Evolutionary conservation across 2,113 vertebrate species (phyloP).

Genomic region (Upupa epops): DNA sequence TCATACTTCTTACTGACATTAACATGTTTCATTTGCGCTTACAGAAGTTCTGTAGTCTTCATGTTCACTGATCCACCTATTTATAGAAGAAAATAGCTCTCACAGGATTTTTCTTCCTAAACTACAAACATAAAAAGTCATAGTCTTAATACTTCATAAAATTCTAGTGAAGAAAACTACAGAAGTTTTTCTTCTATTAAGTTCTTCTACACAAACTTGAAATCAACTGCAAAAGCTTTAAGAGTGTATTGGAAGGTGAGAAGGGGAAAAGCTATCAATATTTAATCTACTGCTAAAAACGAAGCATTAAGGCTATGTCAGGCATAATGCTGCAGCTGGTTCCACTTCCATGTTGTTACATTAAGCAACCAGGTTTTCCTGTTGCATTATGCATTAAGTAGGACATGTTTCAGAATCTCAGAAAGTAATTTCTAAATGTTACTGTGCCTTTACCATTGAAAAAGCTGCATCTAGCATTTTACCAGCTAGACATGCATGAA

Average conservation of each 20-base stretch:
- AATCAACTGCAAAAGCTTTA: constrained; percentile 4
- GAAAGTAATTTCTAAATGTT: constrained; percentile 28
- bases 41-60: not conserved
- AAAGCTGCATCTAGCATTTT: constrained; percentile 1
- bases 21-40: not conserved
- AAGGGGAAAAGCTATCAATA: constrained; percentile 46
- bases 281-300: constrained; percentile 61
- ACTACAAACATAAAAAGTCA: not conserved
- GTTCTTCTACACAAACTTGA: not conserved
- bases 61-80: not conserved
- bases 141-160: not conserved
- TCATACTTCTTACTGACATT: not conserved
- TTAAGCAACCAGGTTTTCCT: constrained; percentile 59
- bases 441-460: constrained; percentile 40
- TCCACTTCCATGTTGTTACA: constrained; percentile 38
- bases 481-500: not conserved
- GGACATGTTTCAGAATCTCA: constrained; percentile 31
- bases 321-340: constrained; percentile 1
- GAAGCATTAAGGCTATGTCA: constrained; percentile 32
- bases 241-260: not conserved
- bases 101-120: not conserved
- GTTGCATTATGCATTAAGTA: constrained; percentile 51
- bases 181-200: constrained; percentile 9
- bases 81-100: not conserved
- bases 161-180: not conserved